Evolutionary conservation across 2,797 vertebrate species (phyloP), one percentile per base, ranked within the genome.

Genomic region (Synanceia verrucosa): DNA sequence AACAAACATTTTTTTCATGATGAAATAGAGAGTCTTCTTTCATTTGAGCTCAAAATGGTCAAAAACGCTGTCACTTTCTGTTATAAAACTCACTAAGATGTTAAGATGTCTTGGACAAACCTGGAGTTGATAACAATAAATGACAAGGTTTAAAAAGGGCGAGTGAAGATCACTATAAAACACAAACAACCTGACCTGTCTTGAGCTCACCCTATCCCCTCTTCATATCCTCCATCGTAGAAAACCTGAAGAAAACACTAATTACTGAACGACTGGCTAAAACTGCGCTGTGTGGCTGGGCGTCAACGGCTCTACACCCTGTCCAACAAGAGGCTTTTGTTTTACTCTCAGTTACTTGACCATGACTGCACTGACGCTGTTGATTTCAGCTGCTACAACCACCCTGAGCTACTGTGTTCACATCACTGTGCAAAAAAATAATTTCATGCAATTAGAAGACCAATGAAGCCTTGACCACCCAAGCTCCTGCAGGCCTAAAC

Each of bases 291-390:
- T 80, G 56, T 76, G 73, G 63, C 73, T 69, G 75, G 79, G 76
- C 47, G 62, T 86, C 51, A 63, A 28, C 81, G 26, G 12, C 52
- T 26, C 46, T 46, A 58, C 59, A 63, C 56, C 19, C 64, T 9
- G 48, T 55, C 65, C 72, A 86, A 84, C 85, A 82, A 87, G 48
- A 70, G 47, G 75, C 68, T 70, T 80, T 81, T 89, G 69, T 89
- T 60, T 73, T 75, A 29, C 48, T 68, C 65, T 72, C 64, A 77
- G 53, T 36, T 80, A 63, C 80, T 55, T 26, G 47, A 62, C 52
- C 13, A 4, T 34, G 69, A 39, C 72, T 29, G 36, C 41, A 26
- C 36, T 13, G 21, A 34, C 57, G 61, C 43, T 24, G 19, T 55
- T 67, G 52, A 61, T 79, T 39, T 46, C 28, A 50, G 18, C 26